These are phyloP conservation scores for Nemurella pictetii DNA, from an alignment of 2,888 invertebrate species.

Conservation along the genomic window DNA sequence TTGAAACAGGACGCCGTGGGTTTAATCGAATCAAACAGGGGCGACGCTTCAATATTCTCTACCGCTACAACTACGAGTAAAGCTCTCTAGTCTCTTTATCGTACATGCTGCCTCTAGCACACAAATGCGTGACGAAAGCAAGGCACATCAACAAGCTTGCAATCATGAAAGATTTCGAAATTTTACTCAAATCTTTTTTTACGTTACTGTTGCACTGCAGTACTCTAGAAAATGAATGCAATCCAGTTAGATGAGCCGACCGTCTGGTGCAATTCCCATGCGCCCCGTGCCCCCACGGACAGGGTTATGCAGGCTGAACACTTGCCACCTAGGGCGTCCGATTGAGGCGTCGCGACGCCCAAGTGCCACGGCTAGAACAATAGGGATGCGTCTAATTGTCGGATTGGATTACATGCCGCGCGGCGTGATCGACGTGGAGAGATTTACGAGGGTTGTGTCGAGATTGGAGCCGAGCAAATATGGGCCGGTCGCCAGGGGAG, in stretches of 20 bases:
- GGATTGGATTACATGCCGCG: background rate
- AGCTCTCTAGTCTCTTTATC: too few species aligned
- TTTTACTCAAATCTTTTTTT: background rate
- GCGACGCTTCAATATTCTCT: background rate
- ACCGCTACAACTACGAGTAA: background rate
- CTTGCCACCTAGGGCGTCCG: background rate
- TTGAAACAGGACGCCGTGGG: background rate
- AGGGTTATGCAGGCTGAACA: background rate
- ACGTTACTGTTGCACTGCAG: background rate
- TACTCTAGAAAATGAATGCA: background rate
- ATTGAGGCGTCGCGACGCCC: background rate
- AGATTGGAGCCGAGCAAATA: background rate
- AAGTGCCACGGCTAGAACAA: background rate
- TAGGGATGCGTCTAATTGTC: constrained; percentile 11
- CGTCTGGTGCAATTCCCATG: background rate
- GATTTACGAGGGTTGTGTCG: background rate
- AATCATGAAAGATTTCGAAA: background rate
- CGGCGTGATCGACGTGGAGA: background rate
- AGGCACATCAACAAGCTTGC: background rate
- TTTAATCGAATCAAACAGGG: constrained; percentile 7
- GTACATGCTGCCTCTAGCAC: too few species aligned
- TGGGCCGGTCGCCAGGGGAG: background rate
- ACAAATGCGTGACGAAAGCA: background rate
- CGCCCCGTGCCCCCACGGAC: background rate
- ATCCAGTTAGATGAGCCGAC: background rate